phyloP scores from a whole-genome alignment of 2,797 vertebrate species.

The Buceros bicornis region DNA sequence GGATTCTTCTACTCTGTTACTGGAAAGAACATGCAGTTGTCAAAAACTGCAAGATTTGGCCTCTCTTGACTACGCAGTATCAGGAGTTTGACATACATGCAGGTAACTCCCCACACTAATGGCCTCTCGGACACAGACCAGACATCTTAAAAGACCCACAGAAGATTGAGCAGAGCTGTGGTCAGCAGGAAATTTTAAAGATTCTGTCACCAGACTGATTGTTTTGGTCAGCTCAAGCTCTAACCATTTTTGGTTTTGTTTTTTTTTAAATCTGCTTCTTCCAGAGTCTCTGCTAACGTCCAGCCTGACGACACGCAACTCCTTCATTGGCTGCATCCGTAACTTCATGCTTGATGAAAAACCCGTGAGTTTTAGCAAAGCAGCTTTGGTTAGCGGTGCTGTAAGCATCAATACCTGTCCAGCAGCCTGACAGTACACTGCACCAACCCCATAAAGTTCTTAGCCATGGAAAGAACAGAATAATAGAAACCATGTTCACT shows the following conservation, averaged over 20 bases:
- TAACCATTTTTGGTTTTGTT: background rate
- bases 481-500: background rate
- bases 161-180: background rate
- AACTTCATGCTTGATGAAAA: conserved; percentile 89
- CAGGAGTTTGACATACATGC: background rate
- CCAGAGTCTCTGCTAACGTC: conserved; percentile 87
- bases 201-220: background rate
- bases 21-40: background rate
- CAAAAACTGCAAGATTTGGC: background rate
- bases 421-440: conserved; percentile 75
- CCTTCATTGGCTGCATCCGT: conserved; percentile 91
- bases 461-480: conserved; percentile 13
- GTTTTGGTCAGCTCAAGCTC: background rate
- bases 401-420: conserved; percentile 92
- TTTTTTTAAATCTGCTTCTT: conserved; percentile 25
- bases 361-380: conserved; percentile 89
- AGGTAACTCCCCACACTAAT: background rate
- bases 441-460: background rate
- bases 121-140: background rate
- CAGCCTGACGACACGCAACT: conserved; percentile 80
- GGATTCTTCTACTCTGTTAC: background rate
- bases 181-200: background rate
- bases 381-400: conserved; percentile 88
- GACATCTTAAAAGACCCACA: background rate
- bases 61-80: background rate